A percentile compares a stretch with the other conserved stretches of the same genome.
Conservation (phyloP, 2,888 invertebrate genomes). For the Cotesia congregata region DNA sequence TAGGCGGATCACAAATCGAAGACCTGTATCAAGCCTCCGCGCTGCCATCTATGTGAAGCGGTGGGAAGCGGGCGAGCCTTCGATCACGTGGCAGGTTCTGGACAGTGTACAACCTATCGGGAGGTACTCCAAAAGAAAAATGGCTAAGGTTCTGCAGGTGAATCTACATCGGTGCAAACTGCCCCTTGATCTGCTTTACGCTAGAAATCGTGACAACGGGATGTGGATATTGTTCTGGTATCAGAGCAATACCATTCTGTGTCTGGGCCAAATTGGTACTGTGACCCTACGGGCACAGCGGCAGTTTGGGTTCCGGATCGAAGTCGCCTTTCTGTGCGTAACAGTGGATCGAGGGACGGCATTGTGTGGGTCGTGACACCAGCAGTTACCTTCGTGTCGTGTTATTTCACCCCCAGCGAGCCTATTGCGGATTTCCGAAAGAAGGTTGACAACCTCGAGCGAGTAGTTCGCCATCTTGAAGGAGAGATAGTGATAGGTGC, state of each 20-base stretch:
- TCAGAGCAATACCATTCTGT: slow-evolving; percentile 1
- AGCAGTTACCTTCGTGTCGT: not conserved
- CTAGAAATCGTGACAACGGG: not conserved
- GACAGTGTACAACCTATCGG: too few relatives aligned
- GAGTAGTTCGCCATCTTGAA: not conserved
- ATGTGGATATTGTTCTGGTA: not conserved
- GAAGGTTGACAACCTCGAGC: not conserved
- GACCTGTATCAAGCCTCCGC: too few relatives aligned
- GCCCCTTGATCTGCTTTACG: too few relatives aligned
- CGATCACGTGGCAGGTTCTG: too few relatives aligned
- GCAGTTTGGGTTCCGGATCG: not conserved
- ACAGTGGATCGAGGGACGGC: not conserved
- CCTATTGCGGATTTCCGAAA: not conserved
- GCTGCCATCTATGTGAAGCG: too few relatives aligned
- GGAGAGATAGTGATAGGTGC: too few relatives aligned
- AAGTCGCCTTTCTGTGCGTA: not conserved
- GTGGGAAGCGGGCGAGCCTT: too few relatives aligned
- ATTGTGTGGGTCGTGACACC: not conserved
- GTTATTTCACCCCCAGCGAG: not conserved
- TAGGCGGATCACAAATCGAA: too few relatives aligned
- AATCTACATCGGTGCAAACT: too few relatives aligned
- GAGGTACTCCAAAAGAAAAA: too few relatives aligned
- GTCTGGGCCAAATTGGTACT: not conserved
- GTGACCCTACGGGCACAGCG: not conserved
- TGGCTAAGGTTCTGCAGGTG: too few relatives aligned